Conservation (phyloP, 2,888 invertebrate genomes). For the Dynastes maya region DNA sequence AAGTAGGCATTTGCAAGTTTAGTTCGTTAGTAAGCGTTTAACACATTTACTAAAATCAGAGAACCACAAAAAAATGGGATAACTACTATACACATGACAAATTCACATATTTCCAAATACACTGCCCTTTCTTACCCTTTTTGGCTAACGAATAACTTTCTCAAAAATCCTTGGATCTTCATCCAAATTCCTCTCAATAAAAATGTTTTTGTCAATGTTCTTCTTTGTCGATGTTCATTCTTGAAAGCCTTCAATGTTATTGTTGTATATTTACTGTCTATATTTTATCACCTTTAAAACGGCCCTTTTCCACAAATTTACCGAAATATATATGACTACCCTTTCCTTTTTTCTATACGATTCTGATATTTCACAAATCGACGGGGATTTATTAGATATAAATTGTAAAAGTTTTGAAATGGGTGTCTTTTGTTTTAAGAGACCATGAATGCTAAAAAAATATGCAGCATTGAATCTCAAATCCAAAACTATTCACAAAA, state of each 20-base stretch:
- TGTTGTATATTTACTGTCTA: not conserved
- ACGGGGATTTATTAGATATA: constrained; percentile 17
- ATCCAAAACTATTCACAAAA: too few relatives aligned
- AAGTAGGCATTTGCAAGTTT: not conserved
- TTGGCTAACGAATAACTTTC: constrained; percentile 49
- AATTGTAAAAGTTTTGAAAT: not conserved
- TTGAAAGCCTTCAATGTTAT: constrained; percentile 40
- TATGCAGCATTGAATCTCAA: too few relatives aligned
- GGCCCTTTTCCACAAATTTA: not conserved
- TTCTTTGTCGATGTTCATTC: constrained; percentile 34
- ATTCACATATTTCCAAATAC: constrained; percentile 1
- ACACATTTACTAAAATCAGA: too few relatives aligned
- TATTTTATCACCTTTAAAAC: constrained; percentile 12
- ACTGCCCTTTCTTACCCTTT: constrained; percentile 12
- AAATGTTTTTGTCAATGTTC: not conserved
- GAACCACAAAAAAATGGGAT: too few relatives aligned
- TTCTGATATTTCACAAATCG: constrained; percentile 47
- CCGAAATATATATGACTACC: too few relatives aligned
- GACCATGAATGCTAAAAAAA: not conserved
- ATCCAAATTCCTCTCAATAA: constrained; percentile 69
- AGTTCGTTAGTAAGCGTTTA: too few relatives aligned
- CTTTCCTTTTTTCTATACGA: constrained; percentile 38
- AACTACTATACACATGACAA: too few relatives aligned
- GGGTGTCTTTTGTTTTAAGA: not conserved
- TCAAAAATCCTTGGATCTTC: constrained; percentile 65